phyloP scores from a whole-genome alignment of 2,888 invertebrate species.

The Andrena fulva region DNA sequence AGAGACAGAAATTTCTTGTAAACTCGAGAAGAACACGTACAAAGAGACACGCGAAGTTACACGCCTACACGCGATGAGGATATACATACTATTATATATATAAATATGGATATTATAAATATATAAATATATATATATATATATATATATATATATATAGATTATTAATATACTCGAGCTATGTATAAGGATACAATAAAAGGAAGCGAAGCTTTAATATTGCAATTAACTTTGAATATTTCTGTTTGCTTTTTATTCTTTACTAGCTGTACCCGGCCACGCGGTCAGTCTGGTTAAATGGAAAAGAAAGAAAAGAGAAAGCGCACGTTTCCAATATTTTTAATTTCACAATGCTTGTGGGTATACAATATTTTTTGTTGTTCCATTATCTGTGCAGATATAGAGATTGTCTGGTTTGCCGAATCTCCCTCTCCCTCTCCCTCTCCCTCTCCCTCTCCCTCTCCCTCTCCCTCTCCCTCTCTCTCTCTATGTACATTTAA shows the following conservation, averaged over 20 bases:
- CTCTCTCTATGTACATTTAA: no score
- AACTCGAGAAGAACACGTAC: constrained; percentile 36
- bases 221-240: constrained; percentile 63
- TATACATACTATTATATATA: constrained; percentile 63
- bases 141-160: constrained; percentile 58
- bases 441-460: no score
- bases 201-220: constrained; percentile 77
- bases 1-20: constrained; percentile 16
- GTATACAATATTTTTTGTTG: no score
- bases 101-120: constrained; percentile 57
- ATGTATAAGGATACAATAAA: constrained; percentile 82
- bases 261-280: no score
- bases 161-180: constrained; percentile 77
- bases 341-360: no score
- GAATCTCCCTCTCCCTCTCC: no score
- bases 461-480: no score
- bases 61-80: constrained; percentile 56
- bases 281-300: no score
- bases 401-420: no score
- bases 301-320: no score
- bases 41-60: constrained; percentile 32
- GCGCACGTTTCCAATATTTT: no score
- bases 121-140: constrained; percentile 51
- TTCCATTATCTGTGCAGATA: no score
- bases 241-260: not conserved